Percentiles rank a stretch among this genome's conserved stretches.
These are phyloP conservation scores for Diploscapter pachys DNA, from an alignment of 1,140 invertebrate species.

Conservation along the genomic window DNA sequence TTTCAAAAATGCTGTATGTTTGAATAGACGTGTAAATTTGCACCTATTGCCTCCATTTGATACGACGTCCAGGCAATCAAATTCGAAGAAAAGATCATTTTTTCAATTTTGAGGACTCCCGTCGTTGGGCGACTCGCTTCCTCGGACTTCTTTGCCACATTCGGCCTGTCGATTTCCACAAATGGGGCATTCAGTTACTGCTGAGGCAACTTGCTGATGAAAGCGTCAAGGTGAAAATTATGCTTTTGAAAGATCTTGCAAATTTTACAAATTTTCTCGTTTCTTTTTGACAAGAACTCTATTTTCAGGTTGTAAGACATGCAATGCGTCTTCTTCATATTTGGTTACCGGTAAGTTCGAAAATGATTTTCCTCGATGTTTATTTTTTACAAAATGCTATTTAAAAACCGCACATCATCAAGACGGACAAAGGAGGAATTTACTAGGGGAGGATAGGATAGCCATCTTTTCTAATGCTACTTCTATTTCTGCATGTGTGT, in stretches of 20 bases:
- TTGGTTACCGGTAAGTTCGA: conserved; percentile 33
- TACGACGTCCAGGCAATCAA: too few species aligned
- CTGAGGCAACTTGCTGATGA: conserved; percentile 33
- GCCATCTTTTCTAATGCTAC: background rate
- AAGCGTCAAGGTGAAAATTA: conserved; percentile 23
- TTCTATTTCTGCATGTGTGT: too few species aligned
- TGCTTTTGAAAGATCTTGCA: too few species aligned
- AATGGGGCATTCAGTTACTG: conserved; percentile 28
- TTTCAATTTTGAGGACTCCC: conserved; percentile 16
- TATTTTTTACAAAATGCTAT: too few species aligned
- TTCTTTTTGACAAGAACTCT: too few species aligned
- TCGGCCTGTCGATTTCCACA: conserved; percentile 14
- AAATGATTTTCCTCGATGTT: background rate
- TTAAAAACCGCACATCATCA: too few species aligned
- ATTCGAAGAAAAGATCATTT: background rate
- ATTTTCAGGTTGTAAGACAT: conserved; percentile 17
- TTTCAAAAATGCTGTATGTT: too few species aligned
- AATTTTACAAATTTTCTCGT: too few species aligned
- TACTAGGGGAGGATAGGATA: too few species aligned
- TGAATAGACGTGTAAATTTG: too few species aligned
- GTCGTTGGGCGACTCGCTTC: conserved; percentile 36
- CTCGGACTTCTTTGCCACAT: conserved; percentile 26
- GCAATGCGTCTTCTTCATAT: conserved; percentile 29
- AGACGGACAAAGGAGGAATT: too few species aligned
- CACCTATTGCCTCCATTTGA: too few species aligned